Percentiles rank a stretch among this genome's conserved stretches.
Conservation (phyloP, 1,140 invertebrate species). For the Homarus americanus region DNA sequence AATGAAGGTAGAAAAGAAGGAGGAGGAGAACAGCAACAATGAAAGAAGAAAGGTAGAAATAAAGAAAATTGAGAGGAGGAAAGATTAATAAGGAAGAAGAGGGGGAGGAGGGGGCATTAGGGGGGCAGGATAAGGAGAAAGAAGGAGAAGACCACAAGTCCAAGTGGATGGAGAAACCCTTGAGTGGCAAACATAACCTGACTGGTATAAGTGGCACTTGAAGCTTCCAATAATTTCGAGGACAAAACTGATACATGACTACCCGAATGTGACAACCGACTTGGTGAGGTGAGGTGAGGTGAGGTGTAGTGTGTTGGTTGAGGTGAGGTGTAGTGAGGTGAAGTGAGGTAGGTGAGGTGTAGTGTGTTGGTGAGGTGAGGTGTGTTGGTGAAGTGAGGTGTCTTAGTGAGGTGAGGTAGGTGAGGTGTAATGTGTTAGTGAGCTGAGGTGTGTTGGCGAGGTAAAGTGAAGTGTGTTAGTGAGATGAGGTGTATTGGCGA, state of each 20-base stretch:
- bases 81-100: neutral
- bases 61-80: neutral
- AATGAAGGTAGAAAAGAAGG: neutral
- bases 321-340: no score
- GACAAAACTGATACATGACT: constrained; percentile 7
- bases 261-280: neutral
- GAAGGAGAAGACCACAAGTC: neutral
- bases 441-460: no score
- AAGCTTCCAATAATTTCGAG: constrained; percentile 22
- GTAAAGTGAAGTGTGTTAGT: no score
- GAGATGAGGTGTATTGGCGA: no score
- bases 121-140: neutral
- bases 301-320: no score
- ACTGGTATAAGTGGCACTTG: constrained; percentile 15
- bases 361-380: no score
- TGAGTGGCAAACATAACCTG: constrained; percentile 24
- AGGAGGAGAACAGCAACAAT: no score
- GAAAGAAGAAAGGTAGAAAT: no score
- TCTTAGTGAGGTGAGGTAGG: no score
- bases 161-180: neutral
- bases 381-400: no score
- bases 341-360: no score
- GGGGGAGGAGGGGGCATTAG: neutral
- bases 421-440: no score
- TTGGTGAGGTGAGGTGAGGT: neutral